Evolutionary conservation across 2,888 invertebrate species (phyloP), one percentile per base, ranked within the genome.

Genomic region (Nycteola revayana): DNA sequence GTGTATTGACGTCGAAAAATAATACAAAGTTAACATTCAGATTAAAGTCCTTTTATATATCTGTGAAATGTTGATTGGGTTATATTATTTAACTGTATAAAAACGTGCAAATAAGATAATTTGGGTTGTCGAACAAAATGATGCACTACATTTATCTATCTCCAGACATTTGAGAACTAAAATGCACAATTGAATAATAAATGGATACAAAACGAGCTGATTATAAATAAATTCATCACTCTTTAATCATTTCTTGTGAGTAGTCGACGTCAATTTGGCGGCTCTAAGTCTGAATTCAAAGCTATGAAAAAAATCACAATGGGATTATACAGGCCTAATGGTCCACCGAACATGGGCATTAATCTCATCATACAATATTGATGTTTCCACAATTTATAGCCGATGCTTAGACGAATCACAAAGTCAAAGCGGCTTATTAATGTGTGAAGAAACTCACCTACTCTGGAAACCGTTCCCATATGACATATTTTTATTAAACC

Each of bases 341-440:
- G 85, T 68, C 75, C 62, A 44, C 76, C 76, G 66, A 85, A 87
- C 87, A 87, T 83, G 85, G 86, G 85, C 87, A 87, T 88, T 87
- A 81, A 86, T 82, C 78, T 80, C 77, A 59, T 83, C 82, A 85
- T 85, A 84, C 80, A 85, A 86, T 85, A 87, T 87, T 86, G 84
- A 87, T 85, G 86, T 80, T 70, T 72, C 66, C 69, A 67, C 70
- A 81, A 87, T 88, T 88, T 87, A 87, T 87, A 59, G 81, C 76
- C 72, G 60, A 58, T 70, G 74, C 69, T 74, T 72, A 69, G 64
- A 72, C 48, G 66, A 69, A 83, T 84, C 71, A 79, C 62, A 83
- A 84, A 87, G 84, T 84, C 84, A 75, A 85, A 83, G 71, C 58
- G 64, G 62, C 76, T 84, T 86, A 85, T 87, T 83, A 83, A 86